These are phyloP conservation scores for Pseudopodoces humilis DNA, from an alignment of 2,113 vertebrate species.

Conservation along the genomic window DNA sequence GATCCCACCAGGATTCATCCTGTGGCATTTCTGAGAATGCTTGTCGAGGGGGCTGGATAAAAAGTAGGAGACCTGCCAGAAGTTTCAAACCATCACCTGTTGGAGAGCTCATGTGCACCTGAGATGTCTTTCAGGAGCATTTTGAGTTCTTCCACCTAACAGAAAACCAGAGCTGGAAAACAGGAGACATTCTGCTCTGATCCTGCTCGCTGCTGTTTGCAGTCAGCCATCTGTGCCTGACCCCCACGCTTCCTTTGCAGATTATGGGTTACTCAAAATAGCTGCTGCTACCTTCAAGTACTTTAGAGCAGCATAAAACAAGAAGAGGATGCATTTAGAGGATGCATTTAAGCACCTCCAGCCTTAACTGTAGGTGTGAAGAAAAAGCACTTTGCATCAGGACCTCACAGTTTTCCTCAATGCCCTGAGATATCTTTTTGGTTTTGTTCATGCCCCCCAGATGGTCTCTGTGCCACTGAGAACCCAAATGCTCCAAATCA, in stretches of 20 bases:
- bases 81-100: background rate
- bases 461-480: background rate
- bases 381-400: background rate
- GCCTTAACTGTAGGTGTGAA: background rate
- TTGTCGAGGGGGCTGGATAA: background rate
- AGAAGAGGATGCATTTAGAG: background rate
- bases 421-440: background rate
- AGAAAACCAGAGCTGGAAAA: background rate
- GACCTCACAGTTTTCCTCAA: background rate
- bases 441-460: background rate
- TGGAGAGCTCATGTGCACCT: background rate
- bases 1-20: background rate
- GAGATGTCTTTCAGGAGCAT: background rate
- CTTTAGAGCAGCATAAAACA: background rate
- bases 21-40: background rate
- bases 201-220: background rate
- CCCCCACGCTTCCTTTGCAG: background rate
- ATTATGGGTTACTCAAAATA: background rate
- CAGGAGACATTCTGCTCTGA: background rate
- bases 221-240: background rate
- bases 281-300: background rate
- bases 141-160: background rate
- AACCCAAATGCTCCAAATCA: background rate
- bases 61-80: background rate
- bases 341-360: background rate